Conservation (phyloP, 2,113 vertebrate species). For the Romanogobio albipinnatus region DNA sequence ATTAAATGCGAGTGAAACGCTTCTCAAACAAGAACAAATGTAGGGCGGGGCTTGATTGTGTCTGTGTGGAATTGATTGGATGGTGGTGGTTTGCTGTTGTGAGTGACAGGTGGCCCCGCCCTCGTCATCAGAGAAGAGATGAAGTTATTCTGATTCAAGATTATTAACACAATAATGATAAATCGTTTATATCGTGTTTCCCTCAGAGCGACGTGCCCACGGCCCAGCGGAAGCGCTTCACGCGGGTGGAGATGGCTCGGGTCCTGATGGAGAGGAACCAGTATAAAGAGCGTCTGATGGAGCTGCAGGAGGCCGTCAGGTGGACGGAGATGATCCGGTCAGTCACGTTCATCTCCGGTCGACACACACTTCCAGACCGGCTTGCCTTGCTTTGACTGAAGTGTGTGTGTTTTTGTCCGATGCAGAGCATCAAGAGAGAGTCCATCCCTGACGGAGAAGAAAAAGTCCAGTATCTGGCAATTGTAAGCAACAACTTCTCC, state of each 20-base stretch:
- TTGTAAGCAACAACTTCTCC: conserved; percentile 84
- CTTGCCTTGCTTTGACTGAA: not conserved
- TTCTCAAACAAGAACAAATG: too few species aligned
- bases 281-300: conserved; percentile 98
- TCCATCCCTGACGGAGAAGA: conserved; percentile 92
- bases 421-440: conserved; percentile 93
- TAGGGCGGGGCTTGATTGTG: too few species aligned
- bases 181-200: not conserved
- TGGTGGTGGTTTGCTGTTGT: too few species aligned
- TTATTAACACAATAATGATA: too few species aligned
- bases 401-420: conserved; percentile 43
- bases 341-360: not conserved
- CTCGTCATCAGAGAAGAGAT: too few species aligned
- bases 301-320: conserved; percentile 96
- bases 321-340: conserved; percentile 99
- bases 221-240: conserved; percentile 96
- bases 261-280: conserved; percentile 99
- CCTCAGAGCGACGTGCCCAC: conserved; percentile 93
- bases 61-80: too few species aligned
- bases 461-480: conserved; percentile 98
- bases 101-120: too few species aligned
- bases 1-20: too few species aligned
- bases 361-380: too few species aligned
- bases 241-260: conserved; percentile 96
- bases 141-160: too few species aligned